These are phyloP conservation scores for Amniataba percoides DNA, from an alignment of 2,797 vertebrate species.

Conservation along the genomic window DNA sequence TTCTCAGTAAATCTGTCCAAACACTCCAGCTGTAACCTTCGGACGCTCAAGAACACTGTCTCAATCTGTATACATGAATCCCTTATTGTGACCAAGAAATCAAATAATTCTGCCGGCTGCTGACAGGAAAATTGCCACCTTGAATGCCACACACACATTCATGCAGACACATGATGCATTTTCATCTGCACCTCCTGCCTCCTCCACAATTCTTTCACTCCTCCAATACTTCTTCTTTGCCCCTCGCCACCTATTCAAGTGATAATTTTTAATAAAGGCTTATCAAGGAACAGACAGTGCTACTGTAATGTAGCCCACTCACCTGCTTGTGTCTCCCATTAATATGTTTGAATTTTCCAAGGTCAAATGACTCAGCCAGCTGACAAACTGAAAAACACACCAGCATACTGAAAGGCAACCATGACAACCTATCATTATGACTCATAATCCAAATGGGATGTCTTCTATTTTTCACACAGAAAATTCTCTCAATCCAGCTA, in stretches of 20 bases:
- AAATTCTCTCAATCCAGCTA: background rate
- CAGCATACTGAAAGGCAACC: conserved; percentile 44
- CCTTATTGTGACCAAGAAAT: conserved; percentile 77
- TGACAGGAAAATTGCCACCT: conserved; percentile 77
- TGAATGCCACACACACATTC: conserved; percentile 44
- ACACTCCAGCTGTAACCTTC: conserved; percentile 75
- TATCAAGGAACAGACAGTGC: conserved; percentile 44
- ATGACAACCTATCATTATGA: conserved; percentile 59
- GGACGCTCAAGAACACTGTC: conserved; percentile 74
- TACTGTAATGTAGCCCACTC: conserved; percentile 63
- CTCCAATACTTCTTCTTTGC: conserved; percentile 28
- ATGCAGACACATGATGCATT: conserved; percentile 21
- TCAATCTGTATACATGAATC: conserved; percentile 77
- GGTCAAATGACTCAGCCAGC: conserved; percentile 70
- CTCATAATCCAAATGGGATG: conserved; percentile 26
- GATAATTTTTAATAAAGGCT: conserved; percentile 68
- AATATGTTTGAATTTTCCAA: conserved; percentile 66
- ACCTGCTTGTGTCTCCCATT: conserved; percentile 59
- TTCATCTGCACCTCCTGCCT: conserved; percentile 37
- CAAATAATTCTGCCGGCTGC: conserved; percentile 70
- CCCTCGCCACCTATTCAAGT: conserved; percentile 34
- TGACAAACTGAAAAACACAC: conserved; percentile 49
- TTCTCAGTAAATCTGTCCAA: conserved; percentile 67
- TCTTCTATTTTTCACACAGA: conserved; percentile 18
- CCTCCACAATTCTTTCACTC: conserved; percentile 33